Percentiles rank a stretch among this genome's conserved stretches.
Evolutionary conservation across 2,888 invertebrate genomes (phyloP).

Genomic region (Spicauda simplicius): DNA sequence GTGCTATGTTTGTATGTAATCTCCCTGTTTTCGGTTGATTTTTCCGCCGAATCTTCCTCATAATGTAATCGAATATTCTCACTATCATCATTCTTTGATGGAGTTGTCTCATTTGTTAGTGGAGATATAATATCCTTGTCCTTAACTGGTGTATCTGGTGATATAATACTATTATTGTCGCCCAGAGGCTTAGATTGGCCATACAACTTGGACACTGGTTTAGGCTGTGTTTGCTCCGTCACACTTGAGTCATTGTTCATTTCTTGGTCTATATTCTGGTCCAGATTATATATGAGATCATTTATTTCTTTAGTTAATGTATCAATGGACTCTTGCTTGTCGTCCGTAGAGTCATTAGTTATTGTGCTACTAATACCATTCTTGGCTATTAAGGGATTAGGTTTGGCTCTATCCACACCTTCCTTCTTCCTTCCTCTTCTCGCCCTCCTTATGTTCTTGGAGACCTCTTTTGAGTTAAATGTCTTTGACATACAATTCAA

Average conservation of each 20-base stretch:
- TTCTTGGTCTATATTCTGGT: conserved; percentile 72
- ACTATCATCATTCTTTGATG: conserved; percentile 74
- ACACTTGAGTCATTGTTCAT: conserved; percentile 49
- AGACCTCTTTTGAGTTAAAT: conserved; percentile 79
- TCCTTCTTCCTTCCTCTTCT: conserved; percentile 76
- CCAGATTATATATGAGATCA: conserved; percentile 75
- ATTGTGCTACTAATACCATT: conserved; percentile 52
- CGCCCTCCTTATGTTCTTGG: conserved; percentile 79
- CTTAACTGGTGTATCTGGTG: conserved; percentile 72
- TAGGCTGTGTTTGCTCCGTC: conserved; percentile 62
- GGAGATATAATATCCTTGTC: conserved; percentile 60
- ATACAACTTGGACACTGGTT: conserved; percentile 70
- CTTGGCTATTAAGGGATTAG: conserved; percentile 45
- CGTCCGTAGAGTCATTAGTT: conserved; percentile 58
- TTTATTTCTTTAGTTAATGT: conserved; percentile 77
- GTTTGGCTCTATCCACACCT: conserved; percentile 53
- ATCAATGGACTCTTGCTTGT: conserved; percentile 74
- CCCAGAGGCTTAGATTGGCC: conserved; percentile 67
- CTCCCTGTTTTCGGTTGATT: conserved; percentile 64
- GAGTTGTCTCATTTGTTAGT: conserved; percentile 65
- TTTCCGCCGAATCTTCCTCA: conserved; percentile 74
- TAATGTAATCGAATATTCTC: conserved; percentile 78
- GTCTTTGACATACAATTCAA: conserved; percentile 83
- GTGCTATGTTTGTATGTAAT: conserved; percentile 68
- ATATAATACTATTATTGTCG: conserved; percentile 64